Conservation (phyloP, 2,113 vertebrate genomes). For the Trachemys scripta region DNA sequence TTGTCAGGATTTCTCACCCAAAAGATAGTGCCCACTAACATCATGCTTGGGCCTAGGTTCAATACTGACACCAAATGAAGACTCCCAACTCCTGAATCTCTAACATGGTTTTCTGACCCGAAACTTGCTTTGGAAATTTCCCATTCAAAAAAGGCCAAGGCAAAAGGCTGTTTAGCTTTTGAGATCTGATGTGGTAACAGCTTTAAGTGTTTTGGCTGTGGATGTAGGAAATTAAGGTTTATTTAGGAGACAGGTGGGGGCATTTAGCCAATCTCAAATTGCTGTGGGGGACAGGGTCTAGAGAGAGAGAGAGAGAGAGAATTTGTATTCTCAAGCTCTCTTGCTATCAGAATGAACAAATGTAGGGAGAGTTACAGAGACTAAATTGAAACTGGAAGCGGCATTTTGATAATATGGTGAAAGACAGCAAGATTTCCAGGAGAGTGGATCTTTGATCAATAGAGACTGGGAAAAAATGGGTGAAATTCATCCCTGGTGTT, state of each 20-base stretch:
- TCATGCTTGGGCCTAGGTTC: not conserved
- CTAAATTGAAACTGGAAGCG: accelerated
- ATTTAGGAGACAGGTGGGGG: not conserved
- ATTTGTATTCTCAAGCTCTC: not conserved
- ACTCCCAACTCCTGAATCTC: not conserved
- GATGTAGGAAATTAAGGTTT: not conserved
- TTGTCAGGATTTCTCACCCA: not conserved
- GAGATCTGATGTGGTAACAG: not conserved
- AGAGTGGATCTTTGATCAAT: not conserved
- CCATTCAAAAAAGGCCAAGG: not conserved
- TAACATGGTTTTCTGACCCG: accelerated
- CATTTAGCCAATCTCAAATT: accelerated
- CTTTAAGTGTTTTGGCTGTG: not conserved
- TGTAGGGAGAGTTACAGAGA: accelerated
- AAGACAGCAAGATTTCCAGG: not conserved
- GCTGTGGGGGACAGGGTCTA: not conserved
- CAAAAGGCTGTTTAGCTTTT: not conserved
- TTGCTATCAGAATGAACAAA: not conserved
- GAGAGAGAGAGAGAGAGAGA: not conserved
- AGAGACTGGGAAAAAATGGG: not conserved
- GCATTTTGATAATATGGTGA: not conserved
- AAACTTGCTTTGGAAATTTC: not conserved
- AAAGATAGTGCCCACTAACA: not conserved
- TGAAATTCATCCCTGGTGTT: accelerated
- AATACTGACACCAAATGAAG: not conserved